Conservation (phyloP, 2,797 vertebrate genomes). For the Pseudotriccus pelzelni region DNA sequence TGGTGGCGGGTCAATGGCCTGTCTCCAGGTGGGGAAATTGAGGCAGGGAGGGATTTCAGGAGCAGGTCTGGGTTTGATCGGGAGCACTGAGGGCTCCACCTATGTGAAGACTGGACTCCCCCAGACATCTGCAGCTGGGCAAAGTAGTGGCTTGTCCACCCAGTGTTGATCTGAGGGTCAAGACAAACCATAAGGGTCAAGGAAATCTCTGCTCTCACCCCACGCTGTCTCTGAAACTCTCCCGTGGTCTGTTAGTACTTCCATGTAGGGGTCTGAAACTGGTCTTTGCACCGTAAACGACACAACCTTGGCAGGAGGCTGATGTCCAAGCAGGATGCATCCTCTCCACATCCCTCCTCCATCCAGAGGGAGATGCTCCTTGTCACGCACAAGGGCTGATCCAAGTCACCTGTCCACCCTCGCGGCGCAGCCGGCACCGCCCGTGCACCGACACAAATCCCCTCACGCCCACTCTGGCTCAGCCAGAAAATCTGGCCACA, state of each 20-base stretch:
- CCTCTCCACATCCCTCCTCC: no score
- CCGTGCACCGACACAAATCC: background rate
- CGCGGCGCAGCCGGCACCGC: rapidly evolving
- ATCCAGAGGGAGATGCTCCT: background rate
- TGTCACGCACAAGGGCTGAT: background rate
- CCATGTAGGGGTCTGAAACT: background rate
- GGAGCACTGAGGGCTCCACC: background rate
- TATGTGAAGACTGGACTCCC: background rate
- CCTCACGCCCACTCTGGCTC: constrained; percentile 12
- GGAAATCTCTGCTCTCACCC: background rate
- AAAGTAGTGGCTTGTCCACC: background rate
- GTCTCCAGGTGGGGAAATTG: background rate
- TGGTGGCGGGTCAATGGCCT: background rate
- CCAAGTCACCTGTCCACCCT: background rate
- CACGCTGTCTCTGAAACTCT: background rate
- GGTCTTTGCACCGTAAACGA: rapidly evolving
- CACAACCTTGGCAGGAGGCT: background rate
- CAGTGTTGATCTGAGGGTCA: rapidly evolving
- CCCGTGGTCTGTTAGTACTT: background rate
- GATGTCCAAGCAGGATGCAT: background rate
- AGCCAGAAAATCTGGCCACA: background rate
- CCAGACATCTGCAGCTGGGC: background rate
- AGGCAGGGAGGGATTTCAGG: background rate
- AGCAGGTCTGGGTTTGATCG: background rate
- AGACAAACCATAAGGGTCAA: background rate